Conservation (phyloP, 2,797 vertebrate species). For the Cheirogaleus major region DNA sequence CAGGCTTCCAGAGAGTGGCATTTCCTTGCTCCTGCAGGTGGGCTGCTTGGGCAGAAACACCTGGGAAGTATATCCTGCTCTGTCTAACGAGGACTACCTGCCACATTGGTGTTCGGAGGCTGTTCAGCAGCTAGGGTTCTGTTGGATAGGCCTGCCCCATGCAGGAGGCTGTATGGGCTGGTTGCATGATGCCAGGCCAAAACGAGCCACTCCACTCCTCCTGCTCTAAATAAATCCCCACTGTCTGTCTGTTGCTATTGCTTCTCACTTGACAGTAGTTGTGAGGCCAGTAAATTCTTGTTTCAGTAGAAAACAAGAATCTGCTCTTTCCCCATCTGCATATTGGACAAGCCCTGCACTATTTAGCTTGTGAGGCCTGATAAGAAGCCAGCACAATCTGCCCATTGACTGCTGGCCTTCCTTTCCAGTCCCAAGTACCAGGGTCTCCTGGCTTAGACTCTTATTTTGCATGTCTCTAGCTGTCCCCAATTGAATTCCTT, state of each 20-base stretch:
- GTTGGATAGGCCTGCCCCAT: neutral
- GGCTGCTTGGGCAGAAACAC: neutral
- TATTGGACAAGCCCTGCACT: conserved; percentile 77
- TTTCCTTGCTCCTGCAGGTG: neutral
- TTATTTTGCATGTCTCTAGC: conserved; percentile 71
- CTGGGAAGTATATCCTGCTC: neutral
- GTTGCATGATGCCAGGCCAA: neutral
- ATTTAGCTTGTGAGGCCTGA: conserved; percentile 60
- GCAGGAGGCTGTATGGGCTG: neutral
- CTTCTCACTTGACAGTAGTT: conserved; percentile 65
- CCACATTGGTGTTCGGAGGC: neutral
- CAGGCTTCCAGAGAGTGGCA: neutral
- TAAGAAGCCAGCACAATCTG: conserved; percentile 74
- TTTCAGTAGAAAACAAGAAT: conserved; percentile 70
- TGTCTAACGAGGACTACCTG: neutral
- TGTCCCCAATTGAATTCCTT: conserved; percentile 63
- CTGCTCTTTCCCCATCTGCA: conserved; percentile 77
- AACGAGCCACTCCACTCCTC: neutral
- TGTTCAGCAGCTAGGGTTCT: neutral
- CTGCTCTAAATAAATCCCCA: conserved; percentile 57
- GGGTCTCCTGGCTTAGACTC: conserved; percentile 60
- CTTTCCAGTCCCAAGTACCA: conserved; percentile 70
- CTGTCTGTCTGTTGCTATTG: conserved; percentile 44
- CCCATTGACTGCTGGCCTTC: conserved; percentile 74
- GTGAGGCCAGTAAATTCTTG: conserved; percentile 39